Conservation (phyloP, 2,888 invertebrate species). For the Campoplex nolae region DNA sequence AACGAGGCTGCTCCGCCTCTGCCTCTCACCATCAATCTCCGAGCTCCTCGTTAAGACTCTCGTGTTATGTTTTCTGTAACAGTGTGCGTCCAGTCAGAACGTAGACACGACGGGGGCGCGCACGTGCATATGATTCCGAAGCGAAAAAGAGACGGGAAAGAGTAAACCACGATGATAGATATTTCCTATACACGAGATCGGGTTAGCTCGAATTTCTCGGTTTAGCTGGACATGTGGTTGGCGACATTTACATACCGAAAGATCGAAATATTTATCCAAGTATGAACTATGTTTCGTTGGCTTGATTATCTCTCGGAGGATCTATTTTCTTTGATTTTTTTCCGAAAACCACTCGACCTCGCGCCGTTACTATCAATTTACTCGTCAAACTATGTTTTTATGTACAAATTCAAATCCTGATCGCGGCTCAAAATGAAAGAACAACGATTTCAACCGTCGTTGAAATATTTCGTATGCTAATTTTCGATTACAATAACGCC, state of each 20-base stretch:
- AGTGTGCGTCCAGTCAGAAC: conserved; percentile 53
- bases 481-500: background rate
- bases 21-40: conserved; percentile 82
- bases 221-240: conserved; percentile 38
- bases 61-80: conserved; percentile 77
- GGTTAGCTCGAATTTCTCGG: conserved; percentile 42
- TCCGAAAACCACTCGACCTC: conserved; percentile 67
- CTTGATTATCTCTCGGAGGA: conserved; percentile 79
- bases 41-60: conserved; percentile 82
- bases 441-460: background rate
- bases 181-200: conserved; percentile 40
- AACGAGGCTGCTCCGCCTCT: conserved; percentile 73
- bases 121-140: conserved; percentile 60
- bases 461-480: background rate
- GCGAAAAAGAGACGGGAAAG: conserved; percentile 27
- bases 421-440: background rate
- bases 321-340: conserved; percentile 51
- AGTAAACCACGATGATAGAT: conserved; percentile 42
- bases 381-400: background rate
- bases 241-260: conserved; percentile 78
- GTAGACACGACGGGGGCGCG: conserved; percentile 66
- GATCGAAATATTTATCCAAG: conserved; percentile 62
- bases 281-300: conserved; percentile 52
- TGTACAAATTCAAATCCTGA: background rate
- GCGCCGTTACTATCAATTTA: conserved; percentile 44